These are phyloP conservation scores for Blastobasis lacticolella DNA, from an alignment of 2,888 invertebrate genomes.

Conservation along the genomic window DNA sequence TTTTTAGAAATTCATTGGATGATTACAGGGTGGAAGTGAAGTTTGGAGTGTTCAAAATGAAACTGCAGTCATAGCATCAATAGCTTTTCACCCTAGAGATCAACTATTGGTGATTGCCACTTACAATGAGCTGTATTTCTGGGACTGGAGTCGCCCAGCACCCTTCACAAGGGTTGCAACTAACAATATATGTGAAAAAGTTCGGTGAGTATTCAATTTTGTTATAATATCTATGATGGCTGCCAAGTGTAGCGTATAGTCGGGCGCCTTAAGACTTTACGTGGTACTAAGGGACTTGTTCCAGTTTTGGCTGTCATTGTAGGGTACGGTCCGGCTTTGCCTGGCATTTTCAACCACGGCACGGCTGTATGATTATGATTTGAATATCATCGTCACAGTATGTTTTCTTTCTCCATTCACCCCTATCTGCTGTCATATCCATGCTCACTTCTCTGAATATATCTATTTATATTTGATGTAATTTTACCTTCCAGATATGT, in stretches of 20 bases:
- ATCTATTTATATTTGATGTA: slow-evolving; percentile 3
- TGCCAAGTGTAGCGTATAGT: too few relatives aligned
- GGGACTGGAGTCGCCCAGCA: slow-evolving; percentile 89
- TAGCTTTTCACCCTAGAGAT: slow-evolving; percentile 90
- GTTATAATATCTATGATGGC: too few relatives aligned
- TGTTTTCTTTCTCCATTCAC: too few relatives aligned
- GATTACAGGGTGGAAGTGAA: slow-evolving; percentile 85
- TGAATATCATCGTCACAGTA: too few relatives aligned
- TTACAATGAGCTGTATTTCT: slow-evolving; percentile 88
- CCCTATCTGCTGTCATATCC: too few relatives aligned
- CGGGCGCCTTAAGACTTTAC: too few relatives aligned
- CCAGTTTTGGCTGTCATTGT: too few relatives aligned
- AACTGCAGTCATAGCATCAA: slow-evolving; percentile 83
- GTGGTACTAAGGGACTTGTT: too few relatives aligned
- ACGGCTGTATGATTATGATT: too few relatives aligned
- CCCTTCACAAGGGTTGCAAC: slow-evolving; percentile 85
- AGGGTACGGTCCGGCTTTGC: too few relatives aligned
- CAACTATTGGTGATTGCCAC: slow-evolving; percentile 90
- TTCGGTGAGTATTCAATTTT: slow-evolving; percentile 71
- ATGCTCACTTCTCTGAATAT: too few relatives aligned
- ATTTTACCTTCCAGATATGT: slow-evolving; percentile 78
- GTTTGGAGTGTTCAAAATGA: slow-evolving; percentile 84
- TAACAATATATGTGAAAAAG: slow-evolving; percentile 85
- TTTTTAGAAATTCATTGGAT: slow-evolving; percentile 2
- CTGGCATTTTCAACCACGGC: too few relatives aligned